Evolutionary conservation across 2,888 invertebrate genomes (phyloP).

Genomic region (Hemicrepidius hirtus): DNA sequence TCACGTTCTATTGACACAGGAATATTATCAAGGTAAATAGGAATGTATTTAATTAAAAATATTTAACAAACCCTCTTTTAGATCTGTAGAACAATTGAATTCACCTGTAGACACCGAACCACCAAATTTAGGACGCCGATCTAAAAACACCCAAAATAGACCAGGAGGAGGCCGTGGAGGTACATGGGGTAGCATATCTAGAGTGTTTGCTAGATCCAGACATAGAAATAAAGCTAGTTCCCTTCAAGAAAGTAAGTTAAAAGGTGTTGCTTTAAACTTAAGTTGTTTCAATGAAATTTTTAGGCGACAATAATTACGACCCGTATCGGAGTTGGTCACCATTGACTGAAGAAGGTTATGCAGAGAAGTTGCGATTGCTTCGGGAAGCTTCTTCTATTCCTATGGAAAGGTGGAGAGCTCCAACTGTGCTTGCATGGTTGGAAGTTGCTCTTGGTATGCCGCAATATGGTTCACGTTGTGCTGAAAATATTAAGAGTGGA

Average conservation of each 20-base stretch:
- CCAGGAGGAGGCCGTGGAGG: conserved; percentile 80
- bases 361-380: conserved; percentile 84
- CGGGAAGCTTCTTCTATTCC: conserved; percentile 90
- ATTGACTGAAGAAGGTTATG: conserved; percentile 82
- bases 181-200: conserved; percentile 93
- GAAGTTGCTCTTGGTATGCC: conserved; percentile 96
- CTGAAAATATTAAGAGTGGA: conserved; percentile 96
- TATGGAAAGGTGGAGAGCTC: conserved; percentile 93
- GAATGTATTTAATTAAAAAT: conserved; percentile 2
- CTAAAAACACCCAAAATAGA: conserved; percentile 68
- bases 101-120: conserved; percentile 82
- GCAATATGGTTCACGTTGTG: conserved; percentile 91
- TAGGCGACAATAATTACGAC: conserved; percentile 71
- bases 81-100: conserved; percentile 88
- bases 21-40: conserved; percentile 77
- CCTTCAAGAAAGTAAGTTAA: conserved; percentile 77
- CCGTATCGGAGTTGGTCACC: conserved; percentile 79
- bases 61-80: too few relatives aligned
- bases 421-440: conserved; percentile 95
- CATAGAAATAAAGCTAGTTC: conserved; percentile 86
- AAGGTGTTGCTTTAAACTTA: too few relatives aligned
- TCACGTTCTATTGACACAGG: conserved; percentile 84
- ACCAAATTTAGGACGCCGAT: conserved; percentile 72
- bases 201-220: conserved; percentile 90
- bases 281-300: conserved; percentile 17